Evolutionary conservation across 2,113 vertebrate species (phyloP), one percentile per base, ranked within the genome.

Genomic region (Chionodraco myersi): DNA sequence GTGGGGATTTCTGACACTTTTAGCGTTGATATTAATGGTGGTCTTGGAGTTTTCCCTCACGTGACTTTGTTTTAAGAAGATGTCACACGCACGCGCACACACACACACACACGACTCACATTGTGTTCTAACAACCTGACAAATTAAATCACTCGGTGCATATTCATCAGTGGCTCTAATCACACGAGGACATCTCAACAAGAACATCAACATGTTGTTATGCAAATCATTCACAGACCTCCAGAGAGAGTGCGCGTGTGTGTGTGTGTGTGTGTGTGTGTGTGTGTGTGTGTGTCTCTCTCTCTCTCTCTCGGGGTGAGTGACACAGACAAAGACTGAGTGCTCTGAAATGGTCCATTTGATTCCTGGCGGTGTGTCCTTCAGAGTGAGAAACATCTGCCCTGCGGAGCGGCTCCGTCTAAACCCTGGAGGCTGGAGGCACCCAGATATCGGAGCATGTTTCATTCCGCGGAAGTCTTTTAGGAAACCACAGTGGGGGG

Each of bases 301-400:
- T 61, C 69, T 66, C 51, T 74, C 69, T 85, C 79, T 81, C 83
- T 81, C 80, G 71, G 76, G 61, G 21, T 36, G 81, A 87, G 83
- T 52, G 87, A 84, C 82, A 63, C 56, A 81, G 65, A 86, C 84
- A 81, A 85, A 89, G 84, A 81, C 69, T 34, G 82, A 80, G 65
- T 1, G 66, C 54, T 62, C 79, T 83, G 62, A 78, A 86, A 78
- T 78, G 88, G 69, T 78, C 78, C 75, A 66, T 89, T 87, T 83
- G 53, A 83, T 65, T 70, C 82, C 53, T 89, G 81, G 77, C 87
- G 76, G 86, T 71, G 85, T 86, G 68, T 53, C 18, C 74, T 75
- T 84, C 83, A 92, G 83, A 90, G 79, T 63, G 77, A 88, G 82
- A 82, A 91, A 91, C 92, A 93, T 94, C 91, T 94, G 91, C 87